A percentile compares a stretch with the other conserved stretches of the same genome.
These are phyloP conservation scores for Sclerurus mexicanus DNA, from an alignment of 2,113 vertebrate genomes.

Conservation along the genomic window DNA sequence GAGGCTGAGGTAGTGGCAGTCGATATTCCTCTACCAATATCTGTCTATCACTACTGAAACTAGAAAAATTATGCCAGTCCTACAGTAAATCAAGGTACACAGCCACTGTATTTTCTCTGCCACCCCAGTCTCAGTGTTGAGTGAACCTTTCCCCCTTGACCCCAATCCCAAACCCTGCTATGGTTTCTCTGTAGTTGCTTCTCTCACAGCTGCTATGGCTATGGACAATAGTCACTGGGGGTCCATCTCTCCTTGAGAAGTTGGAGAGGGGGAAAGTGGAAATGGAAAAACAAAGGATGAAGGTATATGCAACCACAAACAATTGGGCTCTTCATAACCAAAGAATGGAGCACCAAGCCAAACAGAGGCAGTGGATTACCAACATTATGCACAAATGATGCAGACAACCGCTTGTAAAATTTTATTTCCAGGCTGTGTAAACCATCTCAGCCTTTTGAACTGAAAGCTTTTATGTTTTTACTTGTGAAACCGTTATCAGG, in stretches of 20 bases:
- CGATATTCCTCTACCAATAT: neutral
- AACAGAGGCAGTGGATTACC: neutral
- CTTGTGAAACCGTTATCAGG: neutral
- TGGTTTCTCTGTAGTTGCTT: neutral
- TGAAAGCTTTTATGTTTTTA: neutral
- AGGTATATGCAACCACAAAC: fast-evolving
- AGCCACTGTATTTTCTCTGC: neutral
- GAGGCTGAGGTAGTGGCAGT: neutral
- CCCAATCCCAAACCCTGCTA: fast-evolving
- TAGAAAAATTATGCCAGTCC: neutral
- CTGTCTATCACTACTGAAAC: neutral
- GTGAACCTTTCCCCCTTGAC: neutral
- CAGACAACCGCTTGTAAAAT: neutral
- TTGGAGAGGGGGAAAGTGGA: neutral
- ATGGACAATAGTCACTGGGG: neutral
- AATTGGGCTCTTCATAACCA: neutral
- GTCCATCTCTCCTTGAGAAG: neutral
- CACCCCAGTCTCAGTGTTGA: neutral
- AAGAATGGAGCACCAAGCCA: neutral
- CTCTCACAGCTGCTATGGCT: neutral
- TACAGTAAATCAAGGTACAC: neutral
- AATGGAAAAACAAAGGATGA: neutral
- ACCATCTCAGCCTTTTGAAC: neutral
- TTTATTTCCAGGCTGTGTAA: neutral
- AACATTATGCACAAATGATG: neutral